Evolutionary conservation across 1,140 invertebrate genomes (phyloP), one percentile per base, ranked within the genome.

Genomic region (Mycetomoellerius zeteki): DNA sequence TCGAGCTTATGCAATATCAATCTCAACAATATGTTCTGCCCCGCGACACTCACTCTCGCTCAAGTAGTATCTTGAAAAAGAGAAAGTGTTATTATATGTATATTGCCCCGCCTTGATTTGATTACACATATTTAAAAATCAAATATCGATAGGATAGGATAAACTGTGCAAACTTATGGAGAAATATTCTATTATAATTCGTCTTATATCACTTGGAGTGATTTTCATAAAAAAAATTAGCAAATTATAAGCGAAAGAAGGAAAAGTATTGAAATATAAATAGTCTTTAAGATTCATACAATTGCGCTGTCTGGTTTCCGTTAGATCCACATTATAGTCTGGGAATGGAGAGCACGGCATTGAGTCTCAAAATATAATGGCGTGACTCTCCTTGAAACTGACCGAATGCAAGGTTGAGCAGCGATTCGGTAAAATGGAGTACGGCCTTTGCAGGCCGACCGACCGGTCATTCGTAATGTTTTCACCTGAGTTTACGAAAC

Each of bases 361-460:
- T 75, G 69, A 19, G 27, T 16, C 54, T 62, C 19, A 84, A 75
- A 84, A 60, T 75, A 60, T 60, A 75, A 84, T 43, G 43, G 56
- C 73, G 37, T 64, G 58, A 78, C n/a, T 75, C 30, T 62, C 88
- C 88, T 89, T 89, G 88, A 89, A 89, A 89, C 88, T 89, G 87
- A 89, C 87, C 84, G 71, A 86, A 76, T 27, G n/a, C 88, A 89
- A 89, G 88, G 88, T 65, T 82, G 62, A 75, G 47, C 27, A 50
- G 82, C 75, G 88, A 89, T 89, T 89, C 56, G 88, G 50, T 60
- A 80, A 89, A 81, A 89, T 54, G 30, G 67, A 64, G 37, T 43
- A 10, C 82, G 87, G 60, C 81, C 81, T 88, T 88, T 88, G 73
- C 47, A 67, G 58, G 27, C 72, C 65, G 65, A 12, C 52, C 67